Conservation (phyloP, 2,888 invertebrate species). For the Sphaerophoria taeniata region DNA sequence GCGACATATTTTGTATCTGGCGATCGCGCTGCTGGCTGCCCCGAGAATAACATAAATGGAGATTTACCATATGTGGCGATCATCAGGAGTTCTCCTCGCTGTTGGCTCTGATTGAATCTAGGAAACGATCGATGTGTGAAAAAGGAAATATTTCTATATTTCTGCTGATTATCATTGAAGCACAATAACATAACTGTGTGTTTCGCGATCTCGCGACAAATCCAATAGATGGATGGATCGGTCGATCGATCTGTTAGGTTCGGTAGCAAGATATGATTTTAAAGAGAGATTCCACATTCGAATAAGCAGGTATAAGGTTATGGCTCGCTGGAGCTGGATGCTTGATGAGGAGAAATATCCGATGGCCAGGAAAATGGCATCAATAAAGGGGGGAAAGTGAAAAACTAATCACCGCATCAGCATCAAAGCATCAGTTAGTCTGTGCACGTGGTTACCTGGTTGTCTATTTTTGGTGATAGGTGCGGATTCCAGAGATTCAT, state of each 20-base stretch:
- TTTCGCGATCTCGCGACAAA: conserved; percentile 34
- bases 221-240: conserved; percentile 45
- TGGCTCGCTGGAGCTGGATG: background rate
- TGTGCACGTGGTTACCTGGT: conserved; percentile 73
- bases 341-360: conserved; percentile 17
- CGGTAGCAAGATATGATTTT: conserved; percentile 42
- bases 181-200: conserved; percentile 56
- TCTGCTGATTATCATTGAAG: conserved; percentile 65
- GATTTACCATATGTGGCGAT: conserved; percentile 73
- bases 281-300: conserved; percentile 12
- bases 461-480: conserved; percentile 72
- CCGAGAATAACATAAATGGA: conserved; percentile 64
- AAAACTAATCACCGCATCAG: conserved; percentile 72
- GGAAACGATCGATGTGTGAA: conserved; percentile 73
- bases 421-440: conserved; percentile 55
- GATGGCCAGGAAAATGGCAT: conserved; percentile 12
- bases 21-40: conserved; percentile 59
- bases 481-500: conserved; percentile 71
- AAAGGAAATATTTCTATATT: conserved; percentile 74
- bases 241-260: too few species aligned
- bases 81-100: conserved; percentile 63
- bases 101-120: conserved; percentile 45
- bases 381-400: conserved; percentile 63
- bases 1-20: conserved; percentile 72
- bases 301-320: too few species aligned